Conservation (phyloP, 1,140 invertebrate genomes). For the Yoshiicerus persimilis region DNA sequence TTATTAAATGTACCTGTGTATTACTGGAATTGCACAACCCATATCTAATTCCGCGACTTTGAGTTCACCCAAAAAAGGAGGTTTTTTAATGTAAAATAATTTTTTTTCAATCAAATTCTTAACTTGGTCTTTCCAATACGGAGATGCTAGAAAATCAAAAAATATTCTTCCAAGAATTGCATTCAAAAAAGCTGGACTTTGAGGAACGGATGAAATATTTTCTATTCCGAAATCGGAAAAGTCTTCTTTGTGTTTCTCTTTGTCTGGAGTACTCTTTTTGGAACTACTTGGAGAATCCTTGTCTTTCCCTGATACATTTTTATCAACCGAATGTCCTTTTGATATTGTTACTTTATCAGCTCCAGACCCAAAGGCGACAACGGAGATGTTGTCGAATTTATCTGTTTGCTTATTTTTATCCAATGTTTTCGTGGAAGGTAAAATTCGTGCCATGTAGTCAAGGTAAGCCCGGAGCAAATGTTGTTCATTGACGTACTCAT, state of each 20-base stretch:
- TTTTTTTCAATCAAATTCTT: conserved; percentile 82
- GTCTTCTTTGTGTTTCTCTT: conserved; percentile 36
- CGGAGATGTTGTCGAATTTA: neutral
- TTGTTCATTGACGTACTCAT: neutral
- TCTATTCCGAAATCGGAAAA: conserved; percentile 1
- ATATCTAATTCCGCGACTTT: conserved; percentile 74
- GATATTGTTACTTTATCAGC: neutral
- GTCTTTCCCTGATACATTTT: neutral
- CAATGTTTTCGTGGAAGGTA: neutral
- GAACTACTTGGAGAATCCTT: neutral
- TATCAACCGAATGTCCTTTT: neutral
- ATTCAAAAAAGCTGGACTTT: conserved; percentile 67
- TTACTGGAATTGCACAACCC: conserved; percentile 72
- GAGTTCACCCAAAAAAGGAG: conserved; percentile 84
- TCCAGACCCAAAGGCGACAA: neutral
- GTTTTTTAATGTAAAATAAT: conserved; percentile 80
- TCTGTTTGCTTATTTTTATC: neutral
- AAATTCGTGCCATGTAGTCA: conserved; percentile 30
- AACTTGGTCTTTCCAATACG: conserved; percentile 63
- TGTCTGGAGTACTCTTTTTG: conserved; percentile 32
- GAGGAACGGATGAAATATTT: conserved; percentile 14
- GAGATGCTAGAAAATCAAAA: conserved; percentile 73
- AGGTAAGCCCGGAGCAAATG: neutral
- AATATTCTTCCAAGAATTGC: conserved; percentile 72
- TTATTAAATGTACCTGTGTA: conserved; percentile 58